These are phyloP conservation scores for Platycercus adscitus DNA, from an alignment of 2,113 vertebrate species.

Conservation along the genomic window DNA sequence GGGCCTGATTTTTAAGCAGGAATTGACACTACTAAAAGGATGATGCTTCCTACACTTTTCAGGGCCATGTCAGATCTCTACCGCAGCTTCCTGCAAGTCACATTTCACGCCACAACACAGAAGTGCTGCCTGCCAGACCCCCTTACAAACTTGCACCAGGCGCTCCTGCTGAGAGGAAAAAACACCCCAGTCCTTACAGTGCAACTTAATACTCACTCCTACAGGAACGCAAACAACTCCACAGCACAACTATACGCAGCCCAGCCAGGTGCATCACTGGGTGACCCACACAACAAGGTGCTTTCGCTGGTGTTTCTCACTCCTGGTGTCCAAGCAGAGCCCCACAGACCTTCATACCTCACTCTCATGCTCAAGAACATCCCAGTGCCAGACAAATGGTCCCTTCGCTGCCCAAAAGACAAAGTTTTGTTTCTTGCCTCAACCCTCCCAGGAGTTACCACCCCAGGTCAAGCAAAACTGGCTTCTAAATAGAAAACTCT, in stretches of 20 bases:
- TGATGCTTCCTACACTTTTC: not conserved
- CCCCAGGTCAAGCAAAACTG: not conserved
- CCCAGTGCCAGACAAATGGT: not conserved
- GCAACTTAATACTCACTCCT: not conserved
- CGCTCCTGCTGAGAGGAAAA: not conserved
- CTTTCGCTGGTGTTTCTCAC: not conserved
- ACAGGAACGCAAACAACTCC: not conserved
- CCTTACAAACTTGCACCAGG: not conserved
- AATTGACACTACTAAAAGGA: not conserved
- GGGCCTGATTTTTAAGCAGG: not conserved
- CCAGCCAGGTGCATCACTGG: not conserved
- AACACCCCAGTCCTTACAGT: not conserved
- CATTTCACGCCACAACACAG: fast-evolving
- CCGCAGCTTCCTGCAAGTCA: not conserved
- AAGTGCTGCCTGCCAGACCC: not conserved
- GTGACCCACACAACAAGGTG: fast-evolving
- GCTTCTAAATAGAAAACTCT: not conserved
- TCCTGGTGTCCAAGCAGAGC: not conserved
- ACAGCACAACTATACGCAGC: not conserved
- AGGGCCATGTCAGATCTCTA: not conserved
- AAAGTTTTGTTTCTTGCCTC: not conserved
- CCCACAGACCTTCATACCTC: fast-evolving
- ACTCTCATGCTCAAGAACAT: fast-evolving
- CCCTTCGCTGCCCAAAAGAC: not conserved
- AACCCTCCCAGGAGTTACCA: not conserved